Base-by-base conservation (phyloP, 2,888 invertebrate species). In the Allacma fusca region DNA sequence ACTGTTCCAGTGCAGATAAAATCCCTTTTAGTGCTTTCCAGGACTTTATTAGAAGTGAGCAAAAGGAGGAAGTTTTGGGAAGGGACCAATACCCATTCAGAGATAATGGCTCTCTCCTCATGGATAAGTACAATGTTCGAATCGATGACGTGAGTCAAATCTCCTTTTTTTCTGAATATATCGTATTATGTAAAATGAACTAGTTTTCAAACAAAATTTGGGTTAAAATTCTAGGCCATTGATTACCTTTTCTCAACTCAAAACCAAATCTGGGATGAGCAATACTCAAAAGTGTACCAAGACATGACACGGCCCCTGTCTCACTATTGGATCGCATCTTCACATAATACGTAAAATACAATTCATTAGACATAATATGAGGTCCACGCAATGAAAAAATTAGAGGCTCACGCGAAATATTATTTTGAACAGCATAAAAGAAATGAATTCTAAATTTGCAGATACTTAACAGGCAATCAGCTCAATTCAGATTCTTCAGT, bases 381-480 rank as follows among this genome's bases (percentile, higher is more conserved):
- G n/a, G n/a, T n/a, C n/a, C n/a, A n/a, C n/a, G n/a, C n/a, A n/a
- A n/a, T n/a, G n/a, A n/a, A n/a, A n/a, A n/a, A n/a, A n/a, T n/a
- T n/a, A n/a, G n/a, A n/a, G n/a, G n/a, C n/a, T n/a, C n/a, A n/a
- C n/a, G n/a, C n/a, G n/a, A n/a, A n/a, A n/a, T 34, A 34, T 34
- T 34, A 34, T 34, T 34, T 34, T n/a, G n/a, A n/a, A n/a, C n/a
- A n/a, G n/a, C 34, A 34, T 34, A 34, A 34, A 34, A 4, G 34
- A 34, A 34, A 64, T 78, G 26, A 78, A 34, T 68, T 21, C 29
- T 7, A 34, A 59, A 19, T 76, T 75, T 79, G 0, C 29, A 76
- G 69, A 89, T 97, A 98, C 88, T 88, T 98, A 80, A 98, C 96
- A 28, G 98, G 98, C 0, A 98, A 99, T 88, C 99, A 99, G 87